Evolutionary conservation across 2,797 vertebrate species (phyloP).

Genomic region (Lepus oiostolus): DNA sequence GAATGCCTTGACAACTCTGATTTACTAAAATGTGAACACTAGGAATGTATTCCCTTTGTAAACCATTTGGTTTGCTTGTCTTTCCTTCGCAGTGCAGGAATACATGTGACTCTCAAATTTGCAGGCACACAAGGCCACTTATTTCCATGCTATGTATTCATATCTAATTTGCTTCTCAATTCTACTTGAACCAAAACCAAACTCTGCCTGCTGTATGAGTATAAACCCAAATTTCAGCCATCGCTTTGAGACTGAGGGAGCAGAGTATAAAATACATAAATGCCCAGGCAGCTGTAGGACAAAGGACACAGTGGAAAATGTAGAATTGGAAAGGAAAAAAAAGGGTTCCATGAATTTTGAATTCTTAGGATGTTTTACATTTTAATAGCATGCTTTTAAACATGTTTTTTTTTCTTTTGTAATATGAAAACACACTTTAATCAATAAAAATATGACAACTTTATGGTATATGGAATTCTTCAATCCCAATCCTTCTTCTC

Average conservation of each 20-base stretch:
- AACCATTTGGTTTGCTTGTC: background rate
- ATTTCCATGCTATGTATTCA: background rate
- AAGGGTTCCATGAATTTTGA: slow-evolving; percentile 19
- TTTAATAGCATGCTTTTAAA: slow-evolving; percentile 37
- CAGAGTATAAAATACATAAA: background rate
- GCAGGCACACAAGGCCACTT: background rate
- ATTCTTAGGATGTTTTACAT: background rate
- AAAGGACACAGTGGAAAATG: background rate
- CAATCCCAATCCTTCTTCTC: background rate
- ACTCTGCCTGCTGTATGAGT: background rate
- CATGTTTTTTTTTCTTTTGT: slow-evolving; percentile 25
- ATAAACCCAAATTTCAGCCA: background rate
- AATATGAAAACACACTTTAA: background rate
- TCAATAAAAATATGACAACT: slow-evolving; percentile 18
- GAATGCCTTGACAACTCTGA: background rate
- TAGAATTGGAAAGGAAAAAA: background rate
- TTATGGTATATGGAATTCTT: slow-evolving; percentile 54
- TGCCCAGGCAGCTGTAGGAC: background rate
- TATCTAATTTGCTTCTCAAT: slow-evolving; percentile 22
- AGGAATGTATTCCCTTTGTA: background rate
- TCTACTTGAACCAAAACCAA: slow-evolving; percentile 37
- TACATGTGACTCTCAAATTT: background rate
- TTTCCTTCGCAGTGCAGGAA: background rate
- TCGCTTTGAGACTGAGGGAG: background rate
- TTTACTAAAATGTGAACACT: background rate